Percentiles rank a stretch among this genome's conserved stretches.
phyloP scores from a whole-genome alignment of 1,140 invertebrate genomes.

The Lepidotrigona ventralis region DNA sequence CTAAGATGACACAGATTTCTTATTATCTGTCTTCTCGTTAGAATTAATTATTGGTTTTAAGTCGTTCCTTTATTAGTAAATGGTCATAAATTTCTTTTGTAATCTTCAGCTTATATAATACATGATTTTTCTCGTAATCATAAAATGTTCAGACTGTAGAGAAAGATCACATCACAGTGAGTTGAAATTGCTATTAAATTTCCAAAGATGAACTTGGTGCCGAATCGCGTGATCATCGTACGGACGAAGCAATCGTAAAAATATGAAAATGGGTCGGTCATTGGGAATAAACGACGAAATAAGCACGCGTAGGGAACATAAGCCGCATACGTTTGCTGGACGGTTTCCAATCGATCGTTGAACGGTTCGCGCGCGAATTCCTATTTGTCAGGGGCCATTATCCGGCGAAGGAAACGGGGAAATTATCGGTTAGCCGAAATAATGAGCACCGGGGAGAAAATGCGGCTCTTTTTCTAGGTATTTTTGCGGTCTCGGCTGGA shows the following conservation, averaged over 20 bases:
- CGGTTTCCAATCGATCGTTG: slow-evolving; percentile 7
- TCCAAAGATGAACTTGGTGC: too few species aligned
- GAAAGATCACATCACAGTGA: too few species aligned
- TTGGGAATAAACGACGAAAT: not conserved
- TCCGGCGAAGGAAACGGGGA: too few species aligned
- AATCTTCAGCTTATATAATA: too few species aligned
- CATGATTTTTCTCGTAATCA: too few species aligned
- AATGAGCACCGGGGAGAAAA: slow-evolving; percentile 4
- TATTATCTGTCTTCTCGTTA: too few species aligned
- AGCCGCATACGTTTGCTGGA: not conserved
- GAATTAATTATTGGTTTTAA: too few species aligned
- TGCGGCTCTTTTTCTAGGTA: not conserved
- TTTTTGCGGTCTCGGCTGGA: not conserved
- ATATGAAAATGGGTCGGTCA: not conserved
- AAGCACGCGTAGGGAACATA: not conserved
- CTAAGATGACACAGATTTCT: too few species aligned
- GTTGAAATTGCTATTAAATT: too few species aligned
- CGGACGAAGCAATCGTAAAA: not conserved
- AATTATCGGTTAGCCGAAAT: slow-evolving; percentile 27
- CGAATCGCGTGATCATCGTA: not conserved
- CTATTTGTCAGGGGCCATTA: slow-evolving; percentile 4
- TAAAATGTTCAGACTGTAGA: too few species aligned
- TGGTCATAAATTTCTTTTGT: too few species aligned
- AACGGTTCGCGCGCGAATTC: not conserved
- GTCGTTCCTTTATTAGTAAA: too few species aligned